Conservation (phyloP, 2,888 invertebrate species). For the Blomia tropicalis region DNA sequence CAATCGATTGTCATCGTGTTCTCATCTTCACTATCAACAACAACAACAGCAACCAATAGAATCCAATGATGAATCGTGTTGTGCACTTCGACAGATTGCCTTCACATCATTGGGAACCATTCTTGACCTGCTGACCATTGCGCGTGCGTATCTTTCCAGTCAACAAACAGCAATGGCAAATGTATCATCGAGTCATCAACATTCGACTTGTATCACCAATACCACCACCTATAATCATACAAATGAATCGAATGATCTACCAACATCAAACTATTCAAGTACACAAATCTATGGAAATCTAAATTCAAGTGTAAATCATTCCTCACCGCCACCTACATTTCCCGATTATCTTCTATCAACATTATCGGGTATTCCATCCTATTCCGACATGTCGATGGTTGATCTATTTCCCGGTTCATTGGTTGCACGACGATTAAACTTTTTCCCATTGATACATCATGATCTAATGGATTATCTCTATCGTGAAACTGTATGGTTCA, state of each 20-base stretch:
- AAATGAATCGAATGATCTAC: no score
- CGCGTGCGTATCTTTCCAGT: not conserved
- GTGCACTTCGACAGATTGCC: not conserved
- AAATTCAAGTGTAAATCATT: not conserved
- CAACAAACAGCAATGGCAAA: not conserved
- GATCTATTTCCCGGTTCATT: constrained; percentile 3
- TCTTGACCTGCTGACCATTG: constrained; percentile 1
- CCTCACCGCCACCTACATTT: not conserved
- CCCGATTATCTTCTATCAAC: not conserved
- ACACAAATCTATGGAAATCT: not conserved
- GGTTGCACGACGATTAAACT: not conserved
- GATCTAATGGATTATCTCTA: constrained; percentile 22
- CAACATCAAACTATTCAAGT: not conserved
- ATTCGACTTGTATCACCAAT: not conserved
- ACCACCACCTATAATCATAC: not conserved
- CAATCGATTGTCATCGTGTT: not conserved
- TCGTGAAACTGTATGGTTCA: constrained; percentile 21
- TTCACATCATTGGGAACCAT: constrained; percentile 6
- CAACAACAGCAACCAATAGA: not conserved
- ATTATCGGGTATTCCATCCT: not conserved
- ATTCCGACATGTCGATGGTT: not conserved
- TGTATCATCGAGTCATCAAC: not conserved
- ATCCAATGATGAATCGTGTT: not conserved
- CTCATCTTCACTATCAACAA: not conserved
- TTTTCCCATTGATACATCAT: constrained; percentile 21